Evolutionary conservation across 2,888 invertebrate genomes (phyloP).

Genomic region (Drosophila ochracea): DNA sequence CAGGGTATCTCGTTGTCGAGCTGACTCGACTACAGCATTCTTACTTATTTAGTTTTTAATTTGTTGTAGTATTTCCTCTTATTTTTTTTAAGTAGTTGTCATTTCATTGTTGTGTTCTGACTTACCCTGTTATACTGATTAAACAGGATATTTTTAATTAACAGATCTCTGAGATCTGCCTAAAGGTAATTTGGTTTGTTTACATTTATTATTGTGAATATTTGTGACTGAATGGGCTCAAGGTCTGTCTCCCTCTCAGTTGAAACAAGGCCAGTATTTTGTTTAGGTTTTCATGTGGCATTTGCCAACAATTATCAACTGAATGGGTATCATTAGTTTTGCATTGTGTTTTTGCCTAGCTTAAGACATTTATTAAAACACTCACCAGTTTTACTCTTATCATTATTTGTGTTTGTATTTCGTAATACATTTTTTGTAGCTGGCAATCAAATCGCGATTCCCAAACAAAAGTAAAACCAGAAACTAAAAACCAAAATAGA

Average conservation of each 20-base stretch:
- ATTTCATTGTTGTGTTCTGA: slow-evolving; percentile 22
- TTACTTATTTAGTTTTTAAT: slow-evolving; percentile 2
- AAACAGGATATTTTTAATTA: background rate
- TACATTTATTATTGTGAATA: slow-evolving; percentile 26
- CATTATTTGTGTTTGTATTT: slow-evolving; percentile 21
- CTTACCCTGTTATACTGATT: slow-evolving; percentile 11
- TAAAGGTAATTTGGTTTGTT: slow-evolving; percentile 30
- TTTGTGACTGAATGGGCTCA: slow-evolving; percentile 27
- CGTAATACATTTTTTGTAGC: slow-evolving; percentile 23
- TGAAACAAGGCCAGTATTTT: slow-evolving; percentile 32
- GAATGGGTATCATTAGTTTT: slow-evolving; percentile 10
- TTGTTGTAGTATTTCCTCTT: slow-evolving; percentile 1
- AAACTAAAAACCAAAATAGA: slow-evolving; percentile 5
- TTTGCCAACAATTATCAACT: slow-evolving; percentile 14
- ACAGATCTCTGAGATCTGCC: background rate
- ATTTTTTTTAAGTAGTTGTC: slow-evolving; percentile 24
- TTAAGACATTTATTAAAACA: slow-evolving; percentile 8
- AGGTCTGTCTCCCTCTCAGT: slow-evolving; percentile 47
- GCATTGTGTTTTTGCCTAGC: background rate
- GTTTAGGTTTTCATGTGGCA: slow-evolving; percentile 21
- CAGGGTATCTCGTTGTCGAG: background rate
- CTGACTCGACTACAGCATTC: background rate
- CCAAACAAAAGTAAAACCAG: slow-evolving; percentile 48
- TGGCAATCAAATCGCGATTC: slow-evolving; percentile 8
- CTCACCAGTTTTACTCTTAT: background rate